Conservation (phyloP, 1,140 invertebrate genomes). For the Orussus abietinus region DNA sequence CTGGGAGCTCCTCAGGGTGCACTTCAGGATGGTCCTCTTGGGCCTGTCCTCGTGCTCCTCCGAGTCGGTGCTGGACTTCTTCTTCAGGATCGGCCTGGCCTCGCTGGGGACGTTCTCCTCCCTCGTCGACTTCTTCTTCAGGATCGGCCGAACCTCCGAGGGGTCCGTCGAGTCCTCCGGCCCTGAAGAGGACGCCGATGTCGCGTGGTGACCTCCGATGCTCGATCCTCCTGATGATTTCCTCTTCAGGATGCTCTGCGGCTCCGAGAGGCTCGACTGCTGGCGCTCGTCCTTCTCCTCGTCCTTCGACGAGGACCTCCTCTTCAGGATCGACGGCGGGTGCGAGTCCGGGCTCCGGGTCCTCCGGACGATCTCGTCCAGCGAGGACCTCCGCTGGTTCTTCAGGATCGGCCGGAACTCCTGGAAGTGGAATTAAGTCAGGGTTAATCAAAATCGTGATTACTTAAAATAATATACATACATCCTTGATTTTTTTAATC, state of each 20-base stretch:
- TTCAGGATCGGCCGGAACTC: constrained; percentile 67
- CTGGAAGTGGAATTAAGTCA: constrained; percentile 55
- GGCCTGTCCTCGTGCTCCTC: constrained; percentile 70
- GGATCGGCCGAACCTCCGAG: constrained; percentile 70
- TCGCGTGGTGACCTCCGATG: constrained; percentile 61
- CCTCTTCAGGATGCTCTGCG: constrained; percentile 73
- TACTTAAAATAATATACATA: too few relatives aligned
- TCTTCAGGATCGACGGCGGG: constrained; percentile 66
- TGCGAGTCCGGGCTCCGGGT: constrained; percentile 52
- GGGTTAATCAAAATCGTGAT: too few relatives aligned
- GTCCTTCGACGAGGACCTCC: constrained; percentile 61
- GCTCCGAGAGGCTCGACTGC: constrained; percentile 59
- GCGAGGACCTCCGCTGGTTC: constrained; percentile 63
- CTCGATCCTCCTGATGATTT: constrained; percentile 59
- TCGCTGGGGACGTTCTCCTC: constrained; percentile 55
- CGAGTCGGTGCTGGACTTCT: constrained; percentile 74
- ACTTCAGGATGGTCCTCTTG: constrained; percentile 77
- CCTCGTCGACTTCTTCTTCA: constrained; percentile 67
- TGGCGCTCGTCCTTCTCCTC: constrained; percentile 57
- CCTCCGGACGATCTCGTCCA: constrained; percentile 64
- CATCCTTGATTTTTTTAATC: too few relatives aligned
- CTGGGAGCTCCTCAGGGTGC: constrained; percentile 61
- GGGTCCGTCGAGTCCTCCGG: constrained; percentile 43
- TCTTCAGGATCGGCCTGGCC: constrained; percentile 72
- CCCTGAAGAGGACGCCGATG: constrained; percentile 60